Conservation (phyloP, 2,113 vertebrate genomes). For the Gymnorhina tibicen region DNA sequence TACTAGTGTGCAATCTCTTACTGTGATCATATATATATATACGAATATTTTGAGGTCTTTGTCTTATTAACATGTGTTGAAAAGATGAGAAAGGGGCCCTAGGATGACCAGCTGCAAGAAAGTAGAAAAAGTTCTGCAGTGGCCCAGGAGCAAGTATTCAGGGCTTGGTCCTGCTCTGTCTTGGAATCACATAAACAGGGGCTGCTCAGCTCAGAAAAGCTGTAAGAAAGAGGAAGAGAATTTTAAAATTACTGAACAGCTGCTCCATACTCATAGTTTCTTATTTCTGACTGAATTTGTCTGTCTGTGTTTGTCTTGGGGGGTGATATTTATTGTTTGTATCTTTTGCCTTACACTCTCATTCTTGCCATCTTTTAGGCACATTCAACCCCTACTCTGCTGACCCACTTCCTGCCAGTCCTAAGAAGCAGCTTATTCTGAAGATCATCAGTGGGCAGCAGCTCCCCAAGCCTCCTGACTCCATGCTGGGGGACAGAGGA, state of each 20-base stretch:
- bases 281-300: neutral
- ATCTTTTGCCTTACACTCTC: neutral
- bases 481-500: conserved; percentile 94
- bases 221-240: neutral
- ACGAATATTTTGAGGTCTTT: neutral
- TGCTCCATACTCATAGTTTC: neutral
- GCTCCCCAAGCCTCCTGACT: conserved; percentile 95
- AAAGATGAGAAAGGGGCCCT: neutral
- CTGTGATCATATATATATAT: neutral
- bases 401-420: conserved; percentile 91
- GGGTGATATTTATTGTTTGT: neutral
- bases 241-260: neutral
- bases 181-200: neutral
- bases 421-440: conserved; percentile 94
- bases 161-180: neutral
- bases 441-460: conserved; percentile 98
- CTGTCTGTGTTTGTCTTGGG: neutral
- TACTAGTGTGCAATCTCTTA: neutral
- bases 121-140: neutral
- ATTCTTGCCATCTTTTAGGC: conserved; percentile 69
- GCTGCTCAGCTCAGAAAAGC: neutral
- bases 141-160: neutral
- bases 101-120: neutral
- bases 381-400: conserved; percentile 91
- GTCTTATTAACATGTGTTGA: neutral